phyloP scores from a whole-genome alignment of 2,888 invertebrate genomes.

The Carterocephalus palaemon region DNA sequence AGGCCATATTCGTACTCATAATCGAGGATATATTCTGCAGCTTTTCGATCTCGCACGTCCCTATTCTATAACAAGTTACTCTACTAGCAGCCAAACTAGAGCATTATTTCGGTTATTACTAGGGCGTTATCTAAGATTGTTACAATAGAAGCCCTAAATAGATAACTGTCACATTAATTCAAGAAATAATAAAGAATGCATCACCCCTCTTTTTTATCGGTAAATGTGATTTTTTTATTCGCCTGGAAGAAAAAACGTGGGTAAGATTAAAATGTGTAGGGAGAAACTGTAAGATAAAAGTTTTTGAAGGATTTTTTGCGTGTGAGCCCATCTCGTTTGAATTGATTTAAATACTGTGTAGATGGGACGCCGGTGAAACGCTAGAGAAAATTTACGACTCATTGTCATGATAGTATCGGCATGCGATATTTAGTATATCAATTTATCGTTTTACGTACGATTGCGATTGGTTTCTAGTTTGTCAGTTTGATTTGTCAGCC shows the following conservation, averaged over 20 bases:
- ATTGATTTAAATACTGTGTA: conserved; percentile 26
- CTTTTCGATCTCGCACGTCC: too few relatives aligned
- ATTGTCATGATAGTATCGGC: too few relatives aligned
- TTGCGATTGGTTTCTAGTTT: too few relatives aligned
- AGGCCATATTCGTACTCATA: too few relatives aligned
- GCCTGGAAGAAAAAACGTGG: conserved; percentile 63
- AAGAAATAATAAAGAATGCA: conserved; percentile 35
- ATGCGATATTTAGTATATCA: too few relatives aligned
- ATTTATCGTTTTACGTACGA: too few relatives aligned
- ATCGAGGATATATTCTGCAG: too few relatives aligned
- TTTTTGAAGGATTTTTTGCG: conserved; percentile 17
- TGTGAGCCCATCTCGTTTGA: conserved; percentile 24
- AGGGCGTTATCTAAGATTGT: conserved; percentile 55
- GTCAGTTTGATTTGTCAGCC: too few relatives aligned
- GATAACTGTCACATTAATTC: conserved; percentile 61
- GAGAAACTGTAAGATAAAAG: conserved; percentile 24
- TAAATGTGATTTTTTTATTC: conserved; percentile 45
- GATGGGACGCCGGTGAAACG: background rate
- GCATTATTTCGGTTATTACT: conserved; percentile 47
- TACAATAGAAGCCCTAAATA: conserved; percentile 49
- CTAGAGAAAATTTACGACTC: conserved; percentile 9
- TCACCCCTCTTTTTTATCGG: conserved; percentile 60
- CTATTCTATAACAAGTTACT: background rate
- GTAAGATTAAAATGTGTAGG: conserved; percentile 42
- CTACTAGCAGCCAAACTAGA: conserved; percentile 11